Percentiles rank a stretch among this genome's conserved stretches.
Conservation (phyloP, 2,888 invertebrate species). For the Nymphalis c-album region DNA sequence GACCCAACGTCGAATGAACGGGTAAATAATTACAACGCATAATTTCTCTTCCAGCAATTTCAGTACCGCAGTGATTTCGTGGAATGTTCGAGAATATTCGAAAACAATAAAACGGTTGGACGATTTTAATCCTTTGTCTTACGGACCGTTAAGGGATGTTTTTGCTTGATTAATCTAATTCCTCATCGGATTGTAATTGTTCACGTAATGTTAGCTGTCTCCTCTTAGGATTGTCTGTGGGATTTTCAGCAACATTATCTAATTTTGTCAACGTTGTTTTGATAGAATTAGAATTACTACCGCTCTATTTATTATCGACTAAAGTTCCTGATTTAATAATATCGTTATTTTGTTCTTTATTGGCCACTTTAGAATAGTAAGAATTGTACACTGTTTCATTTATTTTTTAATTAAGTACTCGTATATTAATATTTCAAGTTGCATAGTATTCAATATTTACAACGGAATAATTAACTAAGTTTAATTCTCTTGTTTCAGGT, state of each 20-base stretch:
- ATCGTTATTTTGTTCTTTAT: not conserved
- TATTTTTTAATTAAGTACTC: no score
- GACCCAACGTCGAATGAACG: constrained; percentile 3
- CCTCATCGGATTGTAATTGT: constrained; percentile 59
- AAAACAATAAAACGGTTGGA: constrained; percentile 69
- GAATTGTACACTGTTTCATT: not conserved
- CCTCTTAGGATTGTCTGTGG: constrained; percentile 25
- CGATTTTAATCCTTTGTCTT: constrained; percentile 64
- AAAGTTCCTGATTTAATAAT: not conserved
- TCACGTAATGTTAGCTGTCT: constrained; percentile 44
- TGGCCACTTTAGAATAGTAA: not conserved
- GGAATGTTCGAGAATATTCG: constrained; percentile 50
- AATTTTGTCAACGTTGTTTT: constrained; percentile 13
- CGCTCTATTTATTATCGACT: not conserved
- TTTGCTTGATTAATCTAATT: constrained; percentile 70
- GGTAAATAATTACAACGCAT: constrained; percentile 22
- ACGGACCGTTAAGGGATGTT: constrained; percentile 59
- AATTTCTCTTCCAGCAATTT: constrained; percentile 10
- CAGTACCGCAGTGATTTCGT: constrained; percentile 21
- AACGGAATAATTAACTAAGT: not conserved
- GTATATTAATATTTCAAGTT: no score
- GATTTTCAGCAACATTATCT: constrained; percentile 18
- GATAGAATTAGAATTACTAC: constrained; percentile 5
- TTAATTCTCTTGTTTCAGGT: constrained; percentile 40
- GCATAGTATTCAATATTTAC: no score